These are phyloP conservation scores for Sanderia malayensis DNA, from an alignment of 30 jellyfish, hydroid and myxozoan species.

Conservation along the genomic window DNA sequence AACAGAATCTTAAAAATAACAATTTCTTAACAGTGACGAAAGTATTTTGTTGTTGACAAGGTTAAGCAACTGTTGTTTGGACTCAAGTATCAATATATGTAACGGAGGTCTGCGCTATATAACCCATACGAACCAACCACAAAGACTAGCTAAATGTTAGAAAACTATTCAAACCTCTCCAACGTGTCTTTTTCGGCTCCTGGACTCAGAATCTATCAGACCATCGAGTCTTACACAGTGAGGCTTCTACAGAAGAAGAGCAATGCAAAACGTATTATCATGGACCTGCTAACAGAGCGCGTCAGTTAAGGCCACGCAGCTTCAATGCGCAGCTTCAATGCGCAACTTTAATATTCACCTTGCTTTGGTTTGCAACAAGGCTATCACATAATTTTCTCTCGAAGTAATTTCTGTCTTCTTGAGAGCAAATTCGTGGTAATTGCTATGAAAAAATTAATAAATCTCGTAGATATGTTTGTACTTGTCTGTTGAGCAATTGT, in stretches of 20 bases:
- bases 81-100: background rate
- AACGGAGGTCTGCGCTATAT: background rate
- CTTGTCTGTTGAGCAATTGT: background rate
- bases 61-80: background rate
- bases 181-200: background rate
- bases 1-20: background rate
- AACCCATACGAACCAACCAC: too few species aligned
- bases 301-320: background rate
- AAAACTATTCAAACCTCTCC: background rate
- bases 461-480: too few species aligned
- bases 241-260: background rate
- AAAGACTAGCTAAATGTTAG: too few species aligned
- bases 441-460: background rate
- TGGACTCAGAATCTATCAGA: background rate
- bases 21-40: background rate
- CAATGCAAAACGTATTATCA: background rate
- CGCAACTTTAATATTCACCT: constrained; percentile 10
- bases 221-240: constrained; percentile 2
- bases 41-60: background rate
- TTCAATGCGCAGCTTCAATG: background rate
- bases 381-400: constrained; percentile 10
- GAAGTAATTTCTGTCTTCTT: constrained; percentile 17
- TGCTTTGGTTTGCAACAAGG: constrained; percentile 9
- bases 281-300: background rate
- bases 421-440: background rate